Conservation (phyloP, 2,888 invertebrate species). For the Penaeus monodon region DNA sequence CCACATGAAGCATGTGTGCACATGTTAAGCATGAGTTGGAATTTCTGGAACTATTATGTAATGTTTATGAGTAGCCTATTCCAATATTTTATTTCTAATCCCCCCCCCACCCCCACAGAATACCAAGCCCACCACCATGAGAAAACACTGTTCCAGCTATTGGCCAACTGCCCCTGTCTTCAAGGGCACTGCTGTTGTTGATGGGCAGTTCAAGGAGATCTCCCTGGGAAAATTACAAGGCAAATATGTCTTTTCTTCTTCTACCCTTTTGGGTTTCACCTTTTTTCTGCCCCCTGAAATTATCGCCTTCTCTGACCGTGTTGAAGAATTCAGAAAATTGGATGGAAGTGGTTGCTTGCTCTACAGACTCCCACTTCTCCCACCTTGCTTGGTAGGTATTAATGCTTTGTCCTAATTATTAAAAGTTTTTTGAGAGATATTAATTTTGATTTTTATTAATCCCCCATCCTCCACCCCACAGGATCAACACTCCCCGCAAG, state of each 20-base stretch:
- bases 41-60: too few species aligned
- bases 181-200: conserved; percentile 85
- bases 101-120: background rate
- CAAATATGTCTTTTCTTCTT: conserved; percentile 75
- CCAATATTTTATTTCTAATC: background rate
- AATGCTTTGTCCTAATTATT: background rate
- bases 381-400: conserved; percentile 89
- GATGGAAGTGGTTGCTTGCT: conserved; percentile 90
- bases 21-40: too few species aligned
- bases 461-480: conserved; percentile 64
- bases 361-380: conserved; percentile 96
- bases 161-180: conserved; percentile 84
- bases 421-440: background rate
- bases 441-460: background rate
- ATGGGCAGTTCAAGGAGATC: conserved; percentile 86
- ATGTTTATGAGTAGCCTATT: too few species aligned
- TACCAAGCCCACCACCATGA: conserved; percentile 37
- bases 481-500: conserved; percentile 90
- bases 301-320: conserved; percentile 95
- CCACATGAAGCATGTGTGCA: too few species aligned
- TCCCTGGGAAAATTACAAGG: conserved; percentile 73
- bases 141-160: conserved; percentile 54
- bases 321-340: conserved; percentile 85
- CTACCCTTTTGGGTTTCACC: conserved; percentile 76
- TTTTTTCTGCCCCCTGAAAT: conserved; percentile 86